Base-by-base conservation (phyloP, 2,797 vertebrate species). In the Etheostoma perlongum region DNA sequence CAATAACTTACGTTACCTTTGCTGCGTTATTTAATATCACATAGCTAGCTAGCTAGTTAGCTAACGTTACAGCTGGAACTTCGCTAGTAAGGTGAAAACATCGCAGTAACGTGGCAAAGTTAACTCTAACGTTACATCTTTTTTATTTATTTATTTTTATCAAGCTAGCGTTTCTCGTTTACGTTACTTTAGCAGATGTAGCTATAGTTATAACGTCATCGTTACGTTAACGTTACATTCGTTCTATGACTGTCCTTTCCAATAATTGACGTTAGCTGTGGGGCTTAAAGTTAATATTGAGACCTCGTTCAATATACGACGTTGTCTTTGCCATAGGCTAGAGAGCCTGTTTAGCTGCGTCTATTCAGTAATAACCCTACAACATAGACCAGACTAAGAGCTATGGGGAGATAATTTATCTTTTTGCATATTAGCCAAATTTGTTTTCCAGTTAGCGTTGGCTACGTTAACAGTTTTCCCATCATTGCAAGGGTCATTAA, bases 201-300 rank as follows among this genome's bases (percentile, higher is more conserved):
- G 6, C 4, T 16, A 44, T 63, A 46, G 15, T 65, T 48, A 46
- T 15, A 48, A 60, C 11, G n/a, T 30, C 23, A 48, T 21, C 36
- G 13, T 72, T 49, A 58, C 16, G 42, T 82, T 71, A 55, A n/a
- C 36, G n/a, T 78, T 68, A 21, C 36, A 54, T 33, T 77, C 25
- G 48, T 25, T 27, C 2, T 74, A 57, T 78, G 57, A 74, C 27
- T 54, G 7, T 46, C 55, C 30, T 74, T 68, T 65, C 58, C 67
- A 66, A 69, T 76, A 54, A 82, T 12, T 42, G 9, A 42, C 40
- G 60, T 48, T 58, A 44, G 69, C 64, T 69, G 46, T 12, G 46
- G 61, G 71, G 68, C 81, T 78, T 78, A 51, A 78, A 83, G 84
- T 77, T 76, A 65, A 81, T 72, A 71, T 80, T 69, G 74, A 82